Conservation (phyloP, 2,888 invertebrate genomes). For the Monochamus alternatus region DNA sequence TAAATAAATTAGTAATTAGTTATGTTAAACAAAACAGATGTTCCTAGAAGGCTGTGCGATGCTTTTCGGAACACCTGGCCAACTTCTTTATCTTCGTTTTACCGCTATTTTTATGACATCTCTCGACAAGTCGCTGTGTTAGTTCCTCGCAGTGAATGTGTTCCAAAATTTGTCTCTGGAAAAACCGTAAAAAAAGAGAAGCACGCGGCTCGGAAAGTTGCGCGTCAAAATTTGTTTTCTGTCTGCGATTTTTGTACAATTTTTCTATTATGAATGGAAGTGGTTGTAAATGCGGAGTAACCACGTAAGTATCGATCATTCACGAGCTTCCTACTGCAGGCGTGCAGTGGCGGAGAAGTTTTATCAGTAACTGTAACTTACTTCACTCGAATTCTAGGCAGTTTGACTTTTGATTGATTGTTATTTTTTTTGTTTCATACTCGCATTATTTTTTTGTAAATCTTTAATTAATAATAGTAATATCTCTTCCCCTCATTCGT, state of each 20-base stretch:
- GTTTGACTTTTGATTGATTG: too few relatives aligned
- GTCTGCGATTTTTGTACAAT: background rate
- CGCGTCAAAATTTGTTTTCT: too few relatives aligned
- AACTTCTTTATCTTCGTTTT: background rate
- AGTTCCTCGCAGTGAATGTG: background rate
- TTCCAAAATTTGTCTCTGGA: too few relatives aligned
- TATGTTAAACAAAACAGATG: slow-evolving; percentile 7
- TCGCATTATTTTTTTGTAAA: too few relatives aligned
- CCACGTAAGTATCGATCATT: background rate
- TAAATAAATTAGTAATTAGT: slow-evolving; percentile 8
- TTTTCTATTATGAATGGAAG: background rate
- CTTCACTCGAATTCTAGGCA: too few relatives aligned
- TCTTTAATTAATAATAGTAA: too few relatives aligned
- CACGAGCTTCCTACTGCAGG: background rate
- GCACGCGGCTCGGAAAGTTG: too few relatives aligned
- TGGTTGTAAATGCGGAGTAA: too few relatives aligned
- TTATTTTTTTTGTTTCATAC: too few relatives aligned
- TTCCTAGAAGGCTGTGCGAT: background rate
- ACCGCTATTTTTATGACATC: slow-evolving; percentile 18
- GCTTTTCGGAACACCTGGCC: slow-evolving; percentile 12
- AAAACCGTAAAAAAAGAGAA: too few relatives aligned
- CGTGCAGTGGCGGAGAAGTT: background rate
- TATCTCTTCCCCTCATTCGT: too few relatives aligned
- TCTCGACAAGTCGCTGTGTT: background rate
- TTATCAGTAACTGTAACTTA: background rate